Base-by-base conservation (phyloP, 37 sponge, comb jelly and placozoan species). In the Spongilla lacustris region DNA sequence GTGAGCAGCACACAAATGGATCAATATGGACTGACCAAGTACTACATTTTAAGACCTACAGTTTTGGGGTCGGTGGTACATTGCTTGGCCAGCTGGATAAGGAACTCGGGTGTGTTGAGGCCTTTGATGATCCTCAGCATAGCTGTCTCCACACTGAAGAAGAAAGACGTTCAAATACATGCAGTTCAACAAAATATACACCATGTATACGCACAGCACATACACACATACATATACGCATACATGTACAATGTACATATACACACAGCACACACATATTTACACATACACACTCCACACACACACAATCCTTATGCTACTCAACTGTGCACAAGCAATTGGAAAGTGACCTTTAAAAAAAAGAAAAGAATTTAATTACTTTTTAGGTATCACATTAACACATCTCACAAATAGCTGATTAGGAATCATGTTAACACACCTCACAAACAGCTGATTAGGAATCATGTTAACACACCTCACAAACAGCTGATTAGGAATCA, bases 31-130 rank as follows among this genome's bases (percentile, higher is more conserved):
- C n/a, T n/a, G n/a, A n/a, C n/a, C n/a, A n/a, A n/a, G n/a, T n/a
- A n/a, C n/a, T n/a, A n/a, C n/a, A n/a, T n/a, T n/a, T n/a, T 23
- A 50, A 12, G 58, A 33, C 91, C 80, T 26, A 90, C 92, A 24
- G 50, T 81, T 68, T 92, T 92, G 32, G 88, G 92, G 32, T 92
- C 92, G 0, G 73, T 35, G 19, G 85, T 28, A 67, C 38, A 89
- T 48, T 78, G 82, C 35, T 90, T 90, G n/a, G 84, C 88, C 46
- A 92, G 76, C 67, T 87, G 92, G 13, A 92, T 29, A 69, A 84
- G 92, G 37, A 92, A 81, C 26, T 92, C 93, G 0, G 76, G 71
- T 23, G 77, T 81, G 66, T 23, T 30, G 26, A 89, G 69, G 6
- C 93, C 90, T 27, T 73, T 46, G 32, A 92, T 89, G 14, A 92